A percentile compares a stretch with the other conserved stretches of the same genome.
These are phyloP conservation scores for Aotus griseimembra DNA, from an alignment of 2,797 vertebrate genomes.

Conservation along the genomic window DNA sequence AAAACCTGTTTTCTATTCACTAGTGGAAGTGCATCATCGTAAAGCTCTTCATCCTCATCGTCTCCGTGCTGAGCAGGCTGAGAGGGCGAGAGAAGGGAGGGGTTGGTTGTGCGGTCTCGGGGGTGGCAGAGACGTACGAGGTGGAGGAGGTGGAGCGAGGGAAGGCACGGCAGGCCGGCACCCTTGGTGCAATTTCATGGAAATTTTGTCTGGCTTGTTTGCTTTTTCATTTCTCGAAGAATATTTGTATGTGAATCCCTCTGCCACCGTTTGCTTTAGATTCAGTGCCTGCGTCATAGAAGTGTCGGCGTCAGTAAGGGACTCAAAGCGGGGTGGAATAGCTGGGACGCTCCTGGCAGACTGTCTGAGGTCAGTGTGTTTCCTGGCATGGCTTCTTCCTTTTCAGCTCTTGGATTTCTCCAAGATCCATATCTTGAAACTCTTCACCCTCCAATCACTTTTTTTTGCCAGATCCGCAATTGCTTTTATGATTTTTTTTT, in stretches of 20 bases:
- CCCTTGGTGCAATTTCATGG: background rate
- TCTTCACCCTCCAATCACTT: too few species aligned
- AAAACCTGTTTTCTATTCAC: too few species aligned
- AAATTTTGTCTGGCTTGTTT: background rate
- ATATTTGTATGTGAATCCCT: background rate
- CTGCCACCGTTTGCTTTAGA: background rate
- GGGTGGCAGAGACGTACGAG: background rate
- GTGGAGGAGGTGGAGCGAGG: background rate
- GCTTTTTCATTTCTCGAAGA: background rate
- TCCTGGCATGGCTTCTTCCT: background rate
- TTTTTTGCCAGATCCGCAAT: background rate
- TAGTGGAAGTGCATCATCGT: background rate
- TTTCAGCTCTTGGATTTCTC: background rate
- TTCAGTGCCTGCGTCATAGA: background rate
- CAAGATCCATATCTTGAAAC: background rate
- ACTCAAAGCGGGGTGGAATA: background rate
- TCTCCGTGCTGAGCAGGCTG: background rate
- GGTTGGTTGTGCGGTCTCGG: background rate
- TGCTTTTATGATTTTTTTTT: background rate
- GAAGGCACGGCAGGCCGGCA: background rate
- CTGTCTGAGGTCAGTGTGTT: background rate
- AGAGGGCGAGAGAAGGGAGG: background rate
- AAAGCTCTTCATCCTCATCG: background rate
- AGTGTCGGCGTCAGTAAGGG: background rate
- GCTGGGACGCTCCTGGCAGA: background rate